Evolutionary conservation across 2,113 vertebrate species (phyloP), one percentile per base, ranked within the genome.

Genomic region (Drymodes brunneopygia): DNA sequence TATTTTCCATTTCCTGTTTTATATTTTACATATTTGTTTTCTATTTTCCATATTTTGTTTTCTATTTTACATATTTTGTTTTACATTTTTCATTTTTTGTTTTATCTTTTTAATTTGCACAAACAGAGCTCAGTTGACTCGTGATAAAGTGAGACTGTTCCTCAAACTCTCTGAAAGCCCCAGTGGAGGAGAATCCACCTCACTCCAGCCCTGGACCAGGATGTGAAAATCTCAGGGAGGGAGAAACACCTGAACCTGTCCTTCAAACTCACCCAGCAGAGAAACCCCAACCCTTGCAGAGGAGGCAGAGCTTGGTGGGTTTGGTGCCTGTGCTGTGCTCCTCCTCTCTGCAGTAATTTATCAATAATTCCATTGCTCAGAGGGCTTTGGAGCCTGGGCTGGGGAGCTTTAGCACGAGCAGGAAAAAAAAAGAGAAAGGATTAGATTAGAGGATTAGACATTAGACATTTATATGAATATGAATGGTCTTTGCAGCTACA

Each of bases 401-500:
- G 71, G 33, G 86, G 36, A 78, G 79, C 47, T 96, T 95, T 85
- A 83, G 47, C 64, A 71, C 10, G 20, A 93, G 88, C 81, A 73
- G 72, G 9, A 50, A 70, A 80, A 42, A 81, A 50, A 74, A 78
- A 75, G 54, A 82, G 54, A 77, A 91, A 54, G 85, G 66, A 65
- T 79, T 64, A 90, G 69, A 93, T 84, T 73, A 75, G 75, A 96
- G 89, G 86, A 81, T 91, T 93, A 93, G 92, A 95, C 95, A 80
- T 97, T 93, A 88, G 91, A 96, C 87, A 42, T 95, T 94, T 94
- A 70, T 96, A 93, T 94, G 95, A 95, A 95, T 96, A 96, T 94
- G 94, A 97, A 96, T 96, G 88, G 90, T 95, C 92, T 92, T 83
- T 93, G 95, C 93, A 83, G 93, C 92, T 96, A 91, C 82, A 93